phyloP scores from a whole-genome alignment of 2,797 vertebrate genomes.

The Lemur catta region DNA sequence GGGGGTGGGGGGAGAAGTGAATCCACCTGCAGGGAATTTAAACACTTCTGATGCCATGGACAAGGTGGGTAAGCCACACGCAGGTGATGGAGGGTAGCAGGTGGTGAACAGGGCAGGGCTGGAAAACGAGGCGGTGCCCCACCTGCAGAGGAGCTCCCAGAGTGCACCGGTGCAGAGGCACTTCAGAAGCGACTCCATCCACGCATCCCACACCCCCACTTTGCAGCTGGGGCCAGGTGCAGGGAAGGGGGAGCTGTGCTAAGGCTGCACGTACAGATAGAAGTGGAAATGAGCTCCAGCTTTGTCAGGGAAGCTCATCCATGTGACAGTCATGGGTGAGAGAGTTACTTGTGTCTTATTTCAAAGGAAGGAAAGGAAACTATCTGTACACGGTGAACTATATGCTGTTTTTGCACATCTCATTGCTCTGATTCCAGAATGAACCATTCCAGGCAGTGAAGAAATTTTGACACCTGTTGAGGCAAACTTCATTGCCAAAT shows the following conservation, averaged over 20 bases:
- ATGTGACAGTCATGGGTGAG: fast-evolving
- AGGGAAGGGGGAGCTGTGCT: not conserved
- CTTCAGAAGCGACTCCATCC: not conserved
- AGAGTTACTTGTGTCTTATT: not conserved
- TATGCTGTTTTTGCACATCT: not conserved
- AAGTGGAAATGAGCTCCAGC: not conserved
- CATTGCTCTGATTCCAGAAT: not conserved
- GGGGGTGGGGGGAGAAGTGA: not conserved
- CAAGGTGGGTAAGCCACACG: not conserved
- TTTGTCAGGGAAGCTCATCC: not conserved
- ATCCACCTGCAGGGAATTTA: not conserved
- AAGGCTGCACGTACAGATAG: not conserved
- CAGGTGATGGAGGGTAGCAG: not conserved
- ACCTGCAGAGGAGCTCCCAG: not conserved
- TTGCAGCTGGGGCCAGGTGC: not conserved
- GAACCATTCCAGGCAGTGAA: not conserved
- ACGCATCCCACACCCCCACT: not conserved
- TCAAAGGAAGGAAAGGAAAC: not conserved
- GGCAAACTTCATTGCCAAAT: not conserved
- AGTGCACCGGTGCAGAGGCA: fast-evolving
- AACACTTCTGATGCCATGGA: not conserved
- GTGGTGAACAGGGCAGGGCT: not conserved
- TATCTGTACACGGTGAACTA: not conserved
- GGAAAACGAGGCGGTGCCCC: not conserved
- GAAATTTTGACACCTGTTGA: not conserved